A percentile compares a stretch with the other conserved stretches of the same genome.
Conservation (phyloP, 2,113 vertebrate species). For the Galbula dea region DNA sequence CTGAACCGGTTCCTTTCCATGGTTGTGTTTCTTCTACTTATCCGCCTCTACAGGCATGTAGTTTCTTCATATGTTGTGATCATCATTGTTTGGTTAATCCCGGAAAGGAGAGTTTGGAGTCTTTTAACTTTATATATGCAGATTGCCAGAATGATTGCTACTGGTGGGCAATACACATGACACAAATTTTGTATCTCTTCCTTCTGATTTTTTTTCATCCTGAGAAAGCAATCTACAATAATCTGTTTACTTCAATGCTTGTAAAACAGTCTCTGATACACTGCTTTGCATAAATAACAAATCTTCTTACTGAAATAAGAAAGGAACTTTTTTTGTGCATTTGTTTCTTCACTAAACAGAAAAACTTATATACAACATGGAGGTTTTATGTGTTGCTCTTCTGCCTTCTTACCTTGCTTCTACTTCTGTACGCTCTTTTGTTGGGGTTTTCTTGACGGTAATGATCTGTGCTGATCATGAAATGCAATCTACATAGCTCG, state of each 20-base stretch:
- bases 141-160: accelerated
- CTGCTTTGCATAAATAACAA: background rate
- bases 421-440: accelerated
- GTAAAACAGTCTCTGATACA: background rate
- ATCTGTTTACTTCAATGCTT: background rate
- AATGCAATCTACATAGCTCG: accelerated
- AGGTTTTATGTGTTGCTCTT: accelerated
- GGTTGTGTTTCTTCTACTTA: slow-evolving; percentile 34
- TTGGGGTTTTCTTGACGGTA: accelerated
- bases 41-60: slow-evolving; percentile 17
- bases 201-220: background rate
- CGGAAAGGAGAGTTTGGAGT: accelerated
- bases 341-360: background rate
- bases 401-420: background rate
- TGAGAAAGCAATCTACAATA: accelerated
- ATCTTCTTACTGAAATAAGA: background rate
- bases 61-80: too few species aligned
- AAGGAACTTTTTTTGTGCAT: accelerated
- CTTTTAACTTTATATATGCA: accelerated
- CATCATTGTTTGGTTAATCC: accelerated
- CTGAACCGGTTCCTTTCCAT: background rate
- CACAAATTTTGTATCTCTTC: accelerated
- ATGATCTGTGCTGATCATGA: accelerated
- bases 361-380: background rate
- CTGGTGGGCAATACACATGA: accelerated